These are phyloP conservation scores for Tangara arthus DNA, from an alignment of 2,797 vertebrate species.

Conservation along the genomic window DNA sequence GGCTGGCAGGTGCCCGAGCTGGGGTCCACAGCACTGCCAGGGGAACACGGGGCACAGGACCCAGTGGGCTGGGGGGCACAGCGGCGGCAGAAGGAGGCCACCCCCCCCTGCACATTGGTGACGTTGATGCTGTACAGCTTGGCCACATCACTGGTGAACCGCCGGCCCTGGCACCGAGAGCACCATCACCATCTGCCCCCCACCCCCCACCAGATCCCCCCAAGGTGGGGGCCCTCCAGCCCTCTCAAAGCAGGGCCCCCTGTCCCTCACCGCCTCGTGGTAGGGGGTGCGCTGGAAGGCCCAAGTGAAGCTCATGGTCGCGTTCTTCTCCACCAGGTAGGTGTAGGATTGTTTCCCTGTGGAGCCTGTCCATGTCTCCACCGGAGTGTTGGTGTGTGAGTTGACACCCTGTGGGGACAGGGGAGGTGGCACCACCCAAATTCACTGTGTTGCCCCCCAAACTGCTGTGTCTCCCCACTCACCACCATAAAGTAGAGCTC, in stretches of 20 bases:
- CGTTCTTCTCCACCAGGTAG: slow-evolving; percentile 85
- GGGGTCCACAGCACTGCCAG: slow-evolving; percentile 82
- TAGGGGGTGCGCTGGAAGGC: slow-evolving; percentile 85
- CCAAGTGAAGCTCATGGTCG: slow-evolving; percentile 90
- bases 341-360: slow-evolving; percentile 90
- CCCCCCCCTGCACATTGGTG: slow-evolving; percentile 87
- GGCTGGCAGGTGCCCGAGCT: slow-evolving; percentile 78
- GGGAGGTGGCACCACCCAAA: background rate
- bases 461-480: background rate
- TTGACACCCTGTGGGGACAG: slow-evolving; percentile 78
- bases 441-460: background rate
- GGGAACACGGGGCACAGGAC: slow-evolving; percentile 86
- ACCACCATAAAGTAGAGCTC: slow-evolving; percentile 90
- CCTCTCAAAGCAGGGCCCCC: background rate
- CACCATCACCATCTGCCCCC: background rate
- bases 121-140: slow-evolving; percentile 91
- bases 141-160: slow-evolving; percentile 84
- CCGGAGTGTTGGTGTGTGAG: slow-evolving; percentile 79
- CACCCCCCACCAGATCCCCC: fast-evolving
- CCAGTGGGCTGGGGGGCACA: slow-evolving; percentile 78
- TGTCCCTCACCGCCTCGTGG: slow-evolving; percentile 52
- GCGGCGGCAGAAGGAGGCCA: slow-evolving; percentile 87
- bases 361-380: slow-evolving; percentile 88
- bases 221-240: background rate
- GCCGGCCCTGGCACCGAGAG: slow-evolving; percentile 75